Evolutionary conservation across 2,888 invertebrate genomes (phyloP), one percentile per base, ranked within the genome.

Genomic region (Macropis europaea): DNA sequence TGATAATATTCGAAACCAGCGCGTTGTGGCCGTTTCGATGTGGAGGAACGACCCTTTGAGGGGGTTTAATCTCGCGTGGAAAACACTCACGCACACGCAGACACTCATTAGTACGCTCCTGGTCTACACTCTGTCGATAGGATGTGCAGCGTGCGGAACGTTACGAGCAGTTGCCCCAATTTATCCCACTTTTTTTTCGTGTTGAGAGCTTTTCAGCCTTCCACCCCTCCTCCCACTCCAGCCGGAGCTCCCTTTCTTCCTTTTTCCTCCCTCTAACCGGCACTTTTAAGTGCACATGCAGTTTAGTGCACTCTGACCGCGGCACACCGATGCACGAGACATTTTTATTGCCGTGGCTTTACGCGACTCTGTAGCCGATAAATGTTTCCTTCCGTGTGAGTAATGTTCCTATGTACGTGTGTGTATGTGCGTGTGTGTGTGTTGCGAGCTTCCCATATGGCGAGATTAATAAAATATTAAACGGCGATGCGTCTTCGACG

Each of bases 101-200:
- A 24, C 53, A 17, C 26, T 24, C 15, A 40, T 6, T n/a, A 36
- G 11, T 38, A 9, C 47, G 30, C 3, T 11, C 28, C 9, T 7
- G 34, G 64, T 68, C 74, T 22, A 68, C 80, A 64, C 60, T 62
- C 70, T 77, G 77, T 72, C 79, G 81, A 78, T 78, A 75, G 70
- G 64, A 69, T 67, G 77, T 47, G 45, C 74, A 60, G 50, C 40
- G 19, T 45, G 70, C 63, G 42, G 54, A 77, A 76, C 77, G 68
- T 79, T 83, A 77, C 83, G 79, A 77, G 68, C 77, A 77, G 77
- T 77, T 76, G 76, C 73, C 72, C 79, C 83, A 82, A 82, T 82
- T 81, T 82, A 73, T 79, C 72, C 75, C 73, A 68, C 74, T 73
- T 73, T 73, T 76, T 77, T 69, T n/a, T n/a, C n/a, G 62, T 52